Evolutionary conservation across 2,797 vertebrate species (phyloP).

Genomic region (Centroberyx gerrardi): DNA sequence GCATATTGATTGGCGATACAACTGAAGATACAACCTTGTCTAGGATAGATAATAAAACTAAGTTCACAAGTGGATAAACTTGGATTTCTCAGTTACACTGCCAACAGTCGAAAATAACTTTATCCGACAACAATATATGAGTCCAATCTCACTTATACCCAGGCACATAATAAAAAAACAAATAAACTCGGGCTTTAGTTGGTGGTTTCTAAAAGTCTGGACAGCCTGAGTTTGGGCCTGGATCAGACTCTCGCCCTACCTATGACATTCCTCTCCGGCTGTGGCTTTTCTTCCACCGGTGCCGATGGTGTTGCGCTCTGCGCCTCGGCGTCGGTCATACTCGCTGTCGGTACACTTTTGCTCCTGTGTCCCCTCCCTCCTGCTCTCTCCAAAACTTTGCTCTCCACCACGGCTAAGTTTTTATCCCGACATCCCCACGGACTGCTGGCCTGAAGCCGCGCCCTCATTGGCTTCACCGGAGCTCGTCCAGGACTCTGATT

Average conservation of each 20-base stretch:
- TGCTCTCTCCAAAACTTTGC: constrained; percentile 67
- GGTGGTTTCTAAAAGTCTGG: no score
- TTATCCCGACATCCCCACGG: constrained; percentile 79
- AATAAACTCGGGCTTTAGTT: background rate
- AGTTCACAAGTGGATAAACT: background rate
- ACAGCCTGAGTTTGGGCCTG: background rate
- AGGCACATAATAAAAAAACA: no score
- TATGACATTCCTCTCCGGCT: constrained; percentile 86
- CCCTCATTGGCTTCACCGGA: constrained; percentile 74
- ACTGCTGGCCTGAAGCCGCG: constrained; percentile 41
- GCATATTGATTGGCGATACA: background rate
- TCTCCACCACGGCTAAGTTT: constrained; percentile 68
- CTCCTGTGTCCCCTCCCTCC: constrained; percentile 69
- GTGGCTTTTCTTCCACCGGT: constrained; percentile 75
- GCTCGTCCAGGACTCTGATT: constrained; percentile 52
- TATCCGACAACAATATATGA: no score
- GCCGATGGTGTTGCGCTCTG: constrained; percentile 77
- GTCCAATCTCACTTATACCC: no score
- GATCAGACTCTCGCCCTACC: constrained; percentile 71
- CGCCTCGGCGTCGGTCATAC: constrained; percentile 86
- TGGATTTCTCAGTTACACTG: no score
- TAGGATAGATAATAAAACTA: no score
- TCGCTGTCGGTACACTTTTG: constrained; percentile 55
- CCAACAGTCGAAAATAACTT: no score
- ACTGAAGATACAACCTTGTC: no score